Evolutionary conservation across 2,113 vertebrate genomes (phyloP), one percentile per base, ranked within the genome.

Genomic region (Oxygymnocypris stewartii): DNA sequence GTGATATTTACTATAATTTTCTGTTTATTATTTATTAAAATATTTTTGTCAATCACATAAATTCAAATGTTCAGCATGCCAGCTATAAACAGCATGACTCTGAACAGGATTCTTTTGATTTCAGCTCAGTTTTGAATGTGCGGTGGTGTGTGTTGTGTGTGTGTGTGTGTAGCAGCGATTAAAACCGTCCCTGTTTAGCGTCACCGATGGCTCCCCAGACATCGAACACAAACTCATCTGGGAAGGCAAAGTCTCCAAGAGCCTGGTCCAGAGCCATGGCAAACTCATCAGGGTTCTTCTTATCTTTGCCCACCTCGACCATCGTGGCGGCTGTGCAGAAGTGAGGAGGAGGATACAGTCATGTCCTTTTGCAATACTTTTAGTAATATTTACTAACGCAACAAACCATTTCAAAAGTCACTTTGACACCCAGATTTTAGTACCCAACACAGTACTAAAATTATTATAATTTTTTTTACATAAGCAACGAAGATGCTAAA

Each of bases 231-330:
- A 99, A 99, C 92, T 99, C 98, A 13, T 99, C 97, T 0, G 98
- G 98, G 86, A 99, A 99, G 1, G 97, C 97, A 51, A 98, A 99
- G 93, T 99, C 98, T 85, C 98, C 98, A 6, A 99, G 96, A 84
- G 95, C 94, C 92, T 97, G 94, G 79, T 99, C 97, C 28, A 99
- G 86, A 0, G 97, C 97, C 94, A 96, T 94, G 65, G 97, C 97
- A 5, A 99, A 99, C 84, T 98, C 97, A 31, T 99, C 97, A 0
- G 98, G 97, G 90, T 98, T 99, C 12, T 92, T 93, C 93, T 98
- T 99, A 93, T 97, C 97, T 10, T 95, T 95, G 87, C 98, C 98
- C 31, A 97, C 96, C 92, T 99, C 98, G 28, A 99, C 97, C 95
- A 99, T 99, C 20, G 97, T 98, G 35, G 97, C 95, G 88, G 98